Base-by-base conservation (phyloP, 2,797 vertebrate genomes). In the Sarcophilus harrisii region DNA sequence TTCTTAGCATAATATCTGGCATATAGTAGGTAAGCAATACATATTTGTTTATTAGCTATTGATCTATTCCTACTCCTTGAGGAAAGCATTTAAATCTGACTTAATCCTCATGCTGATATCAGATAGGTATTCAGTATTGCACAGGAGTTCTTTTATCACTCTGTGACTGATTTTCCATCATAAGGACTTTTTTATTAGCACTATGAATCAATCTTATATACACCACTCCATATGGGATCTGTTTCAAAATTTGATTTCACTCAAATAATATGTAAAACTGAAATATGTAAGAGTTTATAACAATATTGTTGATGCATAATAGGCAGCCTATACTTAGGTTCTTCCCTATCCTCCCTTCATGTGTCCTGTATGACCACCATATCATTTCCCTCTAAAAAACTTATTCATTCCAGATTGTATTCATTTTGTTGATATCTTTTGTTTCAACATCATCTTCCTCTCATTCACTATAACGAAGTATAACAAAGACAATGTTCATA, bases 191-290 rank as follows among this genome's bases (percentile, higher is more conserved):
- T 73, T 73, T 5, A 73, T 73, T 73, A 73, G 16, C 66, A 38
- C n/a, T 9, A 73, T 73, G n/a, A 11, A n/a, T 73, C n/a, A 73
- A 18, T 2, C n/a, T 73, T 2, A 73, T 18, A 38, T 18, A 73
- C n/a, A 73, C 1, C 0, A 21, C 5, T 38, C 0, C 5, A 8
- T 21, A 38, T 1, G 38, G 1, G 5, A 6, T 73, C 16, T 24
- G 1, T 73, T 38, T 38, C 18, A 73, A 38, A 38, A n/a, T 5
- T 38, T 73, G n/a, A 73, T 73, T 73, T 73, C 66, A 73, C 16
- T 73, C 66, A 73, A 73, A 38, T 21, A 73, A 38, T 2, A 73
- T 62, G 32, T 6, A 5, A 66, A 66, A n/a, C n/a, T 11, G n/a
- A 73, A 73, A 73, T n/a, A 18, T 38, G 16, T 21, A 73, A 73